A percentile compares a stretch with the other conserved stretches of the same genome.
These are phyloP conservation scores for Glareola pratincola DNA, from an alignment of 2,113 vertebrate genomes.

Conservation along the genomic window DNA sequence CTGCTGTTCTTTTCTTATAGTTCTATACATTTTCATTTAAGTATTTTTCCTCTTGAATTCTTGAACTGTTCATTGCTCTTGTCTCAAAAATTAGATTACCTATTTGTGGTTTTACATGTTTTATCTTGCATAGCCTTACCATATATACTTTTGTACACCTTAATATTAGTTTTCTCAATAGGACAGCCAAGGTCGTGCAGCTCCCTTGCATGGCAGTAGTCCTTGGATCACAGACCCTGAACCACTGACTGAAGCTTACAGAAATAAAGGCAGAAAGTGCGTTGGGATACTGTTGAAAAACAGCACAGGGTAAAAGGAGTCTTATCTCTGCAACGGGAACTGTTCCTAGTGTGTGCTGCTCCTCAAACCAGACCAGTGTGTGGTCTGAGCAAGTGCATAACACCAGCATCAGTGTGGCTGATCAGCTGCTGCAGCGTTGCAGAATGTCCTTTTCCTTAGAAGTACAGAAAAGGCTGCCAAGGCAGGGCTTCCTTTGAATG, in stretches of 20 bases:
- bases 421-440: background rate
- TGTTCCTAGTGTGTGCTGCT: background rate
- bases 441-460: background rate
- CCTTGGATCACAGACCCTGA: background rate
- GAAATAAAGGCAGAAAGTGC: background rate
- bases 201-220: background rate
- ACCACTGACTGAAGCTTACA: background rate
- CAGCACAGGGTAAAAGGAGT: background rate
- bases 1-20: background rate
- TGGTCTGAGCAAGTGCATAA: background rate
- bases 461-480: background rate
- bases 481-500: background rate
- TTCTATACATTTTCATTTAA: background rate
- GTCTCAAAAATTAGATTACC: background rate
- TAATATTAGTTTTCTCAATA: background rate
- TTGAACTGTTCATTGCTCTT: background rate
- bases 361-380: background rate
- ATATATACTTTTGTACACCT: background rate
- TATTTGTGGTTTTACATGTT: background rate
- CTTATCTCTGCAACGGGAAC: fast-evolving
- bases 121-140: background rate
- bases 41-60: background rate
- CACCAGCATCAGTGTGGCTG: too few relatives aligned
- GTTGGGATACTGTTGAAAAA: background rate
- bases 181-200: background rate